A percentile compares a stretch with the other conserved stretches of the same genome.
phyloP scores from a whole-genome alignment of 2,888 invertebrate species.

The Plebejus argus region DNA sequence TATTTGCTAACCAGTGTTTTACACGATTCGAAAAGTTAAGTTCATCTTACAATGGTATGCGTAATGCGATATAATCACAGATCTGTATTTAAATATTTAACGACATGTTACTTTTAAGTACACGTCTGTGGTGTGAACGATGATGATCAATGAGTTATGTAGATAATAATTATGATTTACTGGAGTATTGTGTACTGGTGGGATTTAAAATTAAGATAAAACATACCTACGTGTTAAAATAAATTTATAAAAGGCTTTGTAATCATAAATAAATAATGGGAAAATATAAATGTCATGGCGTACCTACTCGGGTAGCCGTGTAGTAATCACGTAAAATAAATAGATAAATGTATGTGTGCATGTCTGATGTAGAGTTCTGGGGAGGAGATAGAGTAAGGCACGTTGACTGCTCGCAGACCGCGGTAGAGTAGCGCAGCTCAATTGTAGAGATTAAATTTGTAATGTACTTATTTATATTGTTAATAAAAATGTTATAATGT shows the following conservation, averaged over 20 bases:
- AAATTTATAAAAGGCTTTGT: slow-evolving; percentile 32
- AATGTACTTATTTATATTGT: slow-evolving; percentile 80
- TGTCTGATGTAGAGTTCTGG: slow-evolving; percentile 44
- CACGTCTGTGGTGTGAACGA: slow-evolving; percentile 2
- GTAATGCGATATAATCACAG: slow-evolving; percentile 2
- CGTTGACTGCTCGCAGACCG: slow-evolving; percentile 78
- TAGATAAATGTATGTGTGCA: slow-evolving; percentile 60
- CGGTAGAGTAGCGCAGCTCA: slow-evolving; percentile 80
- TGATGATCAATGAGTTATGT: neutral
- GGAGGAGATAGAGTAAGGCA: slow-evolving; percentile 53
- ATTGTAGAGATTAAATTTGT: slow-evolving; percentile 78
- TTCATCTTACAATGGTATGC: slow-evolving; percentile 17
- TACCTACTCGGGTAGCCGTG: slow-evolving; percentile 19
- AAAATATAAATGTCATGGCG: slow-evolving; percentile 29
- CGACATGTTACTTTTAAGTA: neutral
- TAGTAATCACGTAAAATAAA: slow-evolving; percentile 32
- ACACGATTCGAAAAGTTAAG: slow-evolving; percentile 26
- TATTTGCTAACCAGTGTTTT: slow-evolving; percentile 24
- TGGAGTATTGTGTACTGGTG: slow-evolving; percentile 4
- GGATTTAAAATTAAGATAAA: slow-evolving; percentile 14
- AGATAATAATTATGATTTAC: slow-evolving; percentile 24
- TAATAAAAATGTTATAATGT: slow-evolving; percentile 80
- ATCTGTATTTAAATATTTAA: neutral
- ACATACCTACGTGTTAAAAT: slow-evolving; percentile 26
- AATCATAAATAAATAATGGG: slow-evolving; percentile 30